Evolutionary conservation across 2,797 vertebrate species (phyloP).

Genomic region (Pipistrellus kuhlii): DNA sequence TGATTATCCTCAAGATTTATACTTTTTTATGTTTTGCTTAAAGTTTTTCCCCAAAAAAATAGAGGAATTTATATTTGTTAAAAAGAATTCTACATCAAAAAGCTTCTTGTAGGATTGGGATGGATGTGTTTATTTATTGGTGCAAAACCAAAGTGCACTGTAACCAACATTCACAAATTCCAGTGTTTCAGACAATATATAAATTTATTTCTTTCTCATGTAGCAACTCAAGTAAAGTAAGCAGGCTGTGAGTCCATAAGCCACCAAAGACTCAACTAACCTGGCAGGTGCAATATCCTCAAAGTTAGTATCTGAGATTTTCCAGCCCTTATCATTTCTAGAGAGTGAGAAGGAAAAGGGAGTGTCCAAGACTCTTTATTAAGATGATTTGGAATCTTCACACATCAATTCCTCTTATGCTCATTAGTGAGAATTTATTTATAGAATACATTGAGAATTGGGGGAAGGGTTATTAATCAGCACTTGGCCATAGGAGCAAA

Average conservation of each 20-base stretch:
- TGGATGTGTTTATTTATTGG: background rate
- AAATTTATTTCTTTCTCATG: background rate
- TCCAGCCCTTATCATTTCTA: background rate
- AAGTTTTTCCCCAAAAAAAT: constrained; percentile 13
- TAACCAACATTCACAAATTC: constrained; percentile 8
- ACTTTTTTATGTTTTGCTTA: background rate
- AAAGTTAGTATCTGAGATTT: background rate
- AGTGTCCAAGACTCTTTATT: background rate
- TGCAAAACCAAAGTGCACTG: background rate
- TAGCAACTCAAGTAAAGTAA: background rate
- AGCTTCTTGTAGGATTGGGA: background rate
- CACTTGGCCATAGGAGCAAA: background rate
- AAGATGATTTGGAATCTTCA: background rate
- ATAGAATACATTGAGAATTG: background rate
- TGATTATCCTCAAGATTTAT: background rate
- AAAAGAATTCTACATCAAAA: constrained; percentile 3
- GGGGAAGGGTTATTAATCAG: background rate
- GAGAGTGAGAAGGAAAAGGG: background rate
- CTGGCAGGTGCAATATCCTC: background rate
- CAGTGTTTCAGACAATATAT: background rate
- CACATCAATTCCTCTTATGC: background rate
- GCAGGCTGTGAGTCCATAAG: background rate
- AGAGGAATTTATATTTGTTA: background rate
- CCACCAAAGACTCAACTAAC: background rate
- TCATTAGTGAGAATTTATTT: background rate